phyloP scores from a whole-genome alignment of 2,797 vertebrate genomes.

The Fringilla coelebs region DNA sequence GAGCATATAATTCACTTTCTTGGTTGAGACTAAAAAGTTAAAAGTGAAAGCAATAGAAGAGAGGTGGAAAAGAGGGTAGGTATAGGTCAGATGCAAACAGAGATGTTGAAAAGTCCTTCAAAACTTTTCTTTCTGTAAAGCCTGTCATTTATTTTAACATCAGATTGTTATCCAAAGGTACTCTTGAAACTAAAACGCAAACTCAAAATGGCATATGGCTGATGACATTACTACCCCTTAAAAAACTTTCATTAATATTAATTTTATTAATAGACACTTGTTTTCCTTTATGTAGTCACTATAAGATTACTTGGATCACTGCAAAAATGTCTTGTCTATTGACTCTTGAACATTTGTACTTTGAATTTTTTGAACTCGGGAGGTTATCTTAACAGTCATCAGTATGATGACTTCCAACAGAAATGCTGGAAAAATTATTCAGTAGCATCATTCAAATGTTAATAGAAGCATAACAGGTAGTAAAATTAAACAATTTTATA shows the following conservation, averaged over 20 bases:
- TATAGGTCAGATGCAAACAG: not conserved
- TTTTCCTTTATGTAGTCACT: not conserved
- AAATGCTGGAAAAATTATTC: not conserved
- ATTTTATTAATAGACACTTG: not conserved
- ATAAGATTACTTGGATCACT: not conserved
- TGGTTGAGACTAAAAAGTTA: not conserved
- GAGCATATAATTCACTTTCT: conserved; percentile 16
- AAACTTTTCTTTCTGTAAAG: not conserved
- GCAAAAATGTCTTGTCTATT: not conserved
- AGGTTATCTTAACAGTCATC: not conserved
- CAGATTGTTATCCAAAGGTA: not conserved
- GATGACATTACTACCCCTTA: not conserved
- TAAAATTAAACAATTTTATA: not conserved
- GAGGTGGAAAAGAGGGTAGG: not conserved
- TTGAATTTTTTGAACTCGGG: not conserved
- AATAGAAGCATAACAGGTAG: not conserved
- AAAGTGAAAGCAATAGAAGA: not conserved
- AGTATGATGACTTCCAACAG: not conserved
- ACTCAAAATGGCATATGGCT: not conserved
- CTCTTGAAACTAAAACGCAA: not conserved
- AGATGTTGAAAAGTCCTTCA: not conserved
- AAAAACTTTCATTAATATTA: not conserved
- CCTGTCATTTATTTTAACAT: not conserved
- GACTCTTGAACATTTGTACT: not conserved
- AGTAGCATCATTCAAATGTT: not conserved